Conservation (phyloP, 1,140 invertebrate genomes). For the Cotesia typhae region DNA sequence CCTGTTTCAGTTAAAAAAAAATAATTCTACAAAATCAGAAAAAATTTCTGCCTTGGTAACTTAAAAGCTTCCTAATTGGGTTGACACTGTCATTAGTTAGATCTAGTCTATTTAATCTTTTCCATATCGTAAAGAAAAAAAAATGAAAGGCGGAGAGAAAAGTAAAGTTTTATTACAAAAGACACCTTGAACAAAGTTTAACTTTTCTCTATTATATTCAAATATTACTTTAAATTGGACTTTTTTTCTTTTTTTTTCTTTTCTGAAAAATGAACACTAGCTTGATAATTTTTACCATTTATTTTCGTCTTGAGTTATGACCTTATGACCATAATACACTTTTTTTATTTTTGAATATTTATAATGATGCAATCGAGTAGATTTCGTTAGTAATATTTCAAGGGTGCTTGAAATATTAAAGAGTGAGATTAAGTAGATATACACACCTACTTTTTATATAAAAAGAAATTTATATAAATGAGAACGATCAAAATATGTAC, state of each 20-base stretch:
- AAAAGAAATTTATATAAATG: no score
- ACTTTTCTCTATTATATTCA: not conserved
- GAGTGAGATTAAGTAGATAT: not conserved
- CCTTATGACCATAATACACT: not conserved
- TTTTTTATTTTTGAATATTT: no score
- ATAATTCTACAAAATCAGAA: not conserved
- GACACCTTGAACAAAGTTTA: not conserved
- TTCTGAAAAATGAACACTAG: not conserved
- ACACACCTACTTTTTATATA: not conserved
- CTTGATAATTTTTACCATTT: not conserved
- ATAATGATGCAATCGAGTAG: no score
- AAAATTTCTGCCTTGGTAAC: not conserved
- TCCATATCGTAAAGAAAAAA: slow-evolving; percentile 11
- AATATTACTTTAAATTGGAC: not conserved
- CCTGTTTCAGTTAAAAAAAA: not conserved
- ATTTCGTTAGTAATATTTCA: no score
- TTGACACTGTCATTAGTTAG: slow-evolving; percentile 30
- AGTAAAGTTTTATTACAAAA: not conserved
- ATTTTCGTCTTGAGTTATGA: not conserved
- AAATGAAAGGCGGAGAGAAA: slow-evolving; percentile 5
- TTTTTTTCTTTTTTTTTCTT: not conserved
- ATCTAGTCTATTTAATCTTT: slow-evolving; percentile 27
- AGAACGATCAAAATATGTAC: no score
- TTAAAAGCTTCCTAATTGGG: slow-evolving; percentile 35
- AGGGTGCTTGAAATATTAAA: not conserved